Percentiles rank a stretch among this genome's conserved stretches.
phyloP scores from a whole-genome alignment of 1,140 invertebrate species.

The Penaeus chinensis region DNA sequence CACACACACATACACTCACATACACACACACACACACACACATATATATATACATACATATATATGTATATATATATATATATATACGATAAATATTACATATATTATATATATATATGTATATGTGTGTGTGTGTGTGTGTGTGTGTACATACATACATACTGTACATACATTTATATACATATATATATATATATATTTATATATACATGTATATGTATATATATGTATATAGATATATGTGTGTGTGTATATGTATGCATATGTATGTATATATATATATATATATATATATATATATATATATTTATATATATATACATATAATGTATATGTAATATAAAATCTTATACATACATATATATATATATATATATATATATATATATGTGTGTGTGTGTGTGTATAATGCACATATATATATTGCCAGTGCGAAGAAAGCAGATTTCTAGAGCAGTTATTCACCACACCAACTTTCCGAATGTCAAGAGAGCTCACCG shows the following conservation, averaged over 20 bases:
- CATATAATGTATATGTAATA: conserved; percentile 10
- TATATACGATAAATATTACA: too few relatives aligned
- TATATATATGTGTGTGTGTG: not conserved
- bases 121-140: not conserved
- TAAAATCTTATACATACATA: not conserved
- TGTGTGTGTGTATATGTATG: not conserved
- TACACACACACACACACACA: not conserved
- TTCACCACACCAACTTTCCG: not conserved
- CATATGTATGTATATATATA: not conserved
- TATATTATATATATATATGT: not conserved
- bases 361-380: not conserved
- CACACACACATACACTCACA: not conserved
- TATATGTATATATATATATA: not conserved
- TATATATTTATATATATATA: conserved; percentile 12
- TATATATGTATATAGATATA: not conserved
- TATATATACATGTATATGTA: not conserved
- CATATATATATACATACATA: not conserved
- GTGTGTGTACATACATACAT: not conserved
- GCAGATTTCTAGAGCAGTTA: not conserved
- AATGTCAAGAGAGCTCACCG: too few relatives aligned
- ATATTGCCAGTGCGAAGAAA: not conserved
- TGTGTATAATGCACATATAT: not conserved
- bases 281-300: not conserved
- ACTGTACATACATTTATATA: not conserved
- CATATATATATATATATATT: not conserved